phyloP scores from a whole-genome alignment of 2,113 vertebrate genomes.

The Bubalus kerabau region DNA sequence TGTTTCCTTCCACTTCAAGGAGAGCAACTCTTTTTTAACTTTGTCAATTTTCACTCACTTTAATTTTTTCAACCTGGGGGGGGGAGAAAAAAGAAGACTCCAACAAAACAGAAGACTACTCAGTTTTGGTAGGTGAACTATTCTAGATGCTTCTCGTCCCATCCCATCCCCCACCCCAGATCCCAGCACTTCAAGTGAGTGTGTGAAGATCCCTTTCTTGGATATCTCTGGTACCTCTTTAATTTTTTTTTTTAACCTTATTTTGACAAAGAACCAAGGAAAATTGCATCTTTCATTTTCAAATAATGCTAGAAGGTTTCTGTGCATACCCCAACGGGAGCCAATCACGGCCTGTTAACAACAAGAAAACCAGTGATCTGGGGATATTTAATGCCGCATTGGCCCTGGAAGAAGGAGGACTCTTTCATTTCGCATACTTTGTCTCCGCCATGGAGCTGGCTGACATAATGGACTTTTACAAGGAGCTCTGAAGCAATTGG shows the following conservation, averaged over 20 bases:
- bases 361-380: slow-evolving; percentile 87
- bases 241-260: slow-evolving; percentile 19
- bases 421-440: slow-evolving; percentile 95
- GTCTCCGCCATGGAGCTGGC: slow-evolving; percentile 87
- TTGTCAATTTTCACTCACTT: slow-evolving; percentile 24
- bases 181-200: neutral
- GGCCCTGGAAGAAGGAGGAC: slow-evolving; percentile 90
- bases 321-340: slow-evolving; percentile 67
- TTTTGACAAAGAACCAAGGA: slow-evolving; percentile 53
- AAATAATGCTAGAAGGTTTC: slow-evolving; percentile 52
- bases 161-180: rapidly evolving
- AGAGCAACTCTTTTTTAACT: slow-evolving; percentile 30
- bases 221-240: neutral
- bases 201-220: slow-evolving; percentile 31
- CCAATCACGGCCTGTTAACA: slow-evolving; percentile 83
- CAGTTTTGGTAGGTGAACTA: neutral
- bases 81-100: neutral
- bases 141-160: neutral
- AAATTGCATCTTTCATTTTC: slow-evolving; percentile 65
- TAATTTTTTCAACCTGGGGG: neutral
- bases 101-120: neutral
- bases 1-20: slow-evolving; percentile 19
- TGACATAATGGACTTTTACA: slow-evolving; percentile 95
- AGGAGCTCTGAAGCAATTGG: slow-evolving; percentile 96
- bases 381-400: slow-evolving; percentile 84